phyloP scores from a whole-genome alignment of 2,797 vertebrate species.

The Lepidocolaptes lacrymiger region DNA sequence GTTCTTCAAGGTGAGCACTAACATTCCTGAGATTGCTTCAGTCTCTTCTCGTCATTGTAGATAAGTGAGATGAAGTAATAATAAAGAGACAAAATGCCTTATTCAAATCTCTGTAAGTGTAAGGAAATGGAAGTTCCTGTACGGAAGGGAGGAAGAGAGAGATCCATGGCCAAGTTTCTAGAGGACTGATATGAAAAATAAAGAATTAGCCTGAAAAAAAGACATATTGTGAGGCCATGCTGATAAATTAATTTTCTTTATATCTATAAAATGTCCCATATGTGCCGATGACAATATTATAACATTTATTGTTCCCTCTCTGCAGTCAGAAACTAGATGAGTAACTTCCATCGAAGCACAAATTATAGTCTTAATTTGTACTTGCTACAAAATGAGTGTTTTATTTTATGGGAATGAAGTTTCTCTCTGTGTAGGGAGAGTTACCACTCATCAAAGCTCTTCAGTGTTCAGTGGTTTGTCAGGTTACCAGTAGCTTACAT shows the following conservation, averaged over 20 bases:
- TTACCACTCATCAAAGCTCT: constrained; percentile 11
- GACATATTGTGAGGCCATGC: not conserved
- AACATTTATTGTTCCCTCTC: not conserved
- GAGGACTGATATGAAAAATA: not conserved
- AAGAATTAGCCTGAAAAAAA: not conserved
- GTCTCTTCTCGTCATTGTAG: constrained; percentile 1
- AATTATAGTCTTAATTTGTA: not conserved
- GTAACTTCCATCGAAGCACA: not conserved
- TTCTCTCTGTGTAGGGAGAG: constrained; percentile 36
- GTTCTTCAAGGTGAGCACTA: constrained; percentile 48
- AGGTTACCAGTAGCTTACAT: constrained; percentile 6
- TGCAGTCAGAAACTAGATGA: not conserved
- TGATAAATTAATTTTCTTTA: not conserved
- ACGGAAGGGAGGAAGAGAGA: not conserved
- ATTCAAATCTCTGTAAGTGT: not conserved
- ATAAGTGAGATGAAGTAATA: constrained; percentile 40
- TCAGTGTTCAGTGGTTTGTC: not conserved
- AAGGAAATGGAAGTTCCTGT: not conserved
- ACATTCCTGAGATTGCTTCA: constrained; percentile 49
- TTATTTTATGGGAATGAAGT: constrained; percentile 39
- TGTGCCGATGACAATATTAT: not conserved
- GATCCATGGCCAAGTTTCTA: not conserved
- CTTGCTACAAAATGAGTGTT: not conserved
- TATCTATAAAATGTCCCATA: not conserved
- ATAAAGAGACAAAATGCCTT: not conserved